Evolutionary conservation across 2,888 invertebrate species (phyloP), one percentile per base, ranked within the genome.

Genomic region (Microplitis manilae): DNA sequence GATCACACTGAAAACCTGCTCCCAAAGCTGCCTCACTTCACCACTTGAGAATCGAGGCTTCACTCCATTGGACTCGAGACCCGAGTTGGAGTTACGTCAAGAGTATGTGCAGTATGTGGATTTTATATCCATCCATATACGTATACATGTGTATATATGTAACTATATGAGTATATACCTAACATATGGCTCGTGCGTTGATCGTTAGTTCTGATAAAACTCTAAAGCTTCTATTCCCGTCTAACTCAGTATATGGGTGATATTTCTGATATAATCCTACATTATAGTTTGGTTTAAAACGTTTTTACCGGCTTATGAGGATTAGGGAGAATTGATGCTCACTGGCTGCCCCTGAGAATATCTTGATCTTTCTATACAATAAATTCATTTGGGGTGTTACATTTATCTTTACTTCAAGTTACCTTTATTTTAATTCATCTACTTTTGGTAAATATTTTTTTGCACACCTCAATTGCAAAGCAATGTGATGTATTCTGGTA

Each of bases 111-210:
- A 59, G 38, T 30, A 64, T 65, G 59, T 60, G 61, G 40, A 71
- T 76, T 30, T 30, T 30, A 30, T 30, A 30, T 30, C 30, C 30
- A 30, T 30, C 2, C 4, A 30, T 30, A 30, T 30, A 30, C 30
- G 4, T 30, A 30, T 30, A 30, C 4, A 30, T 30, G 30, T 30
- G 30, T 30, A 30, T 30, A 30, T 30, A 30, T 30, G 30, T 30
- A 30, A 30, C 30, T 4, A 30, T 30, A 30, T 67, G 50, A 59
- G 50, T 73, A 62, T 73, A 73, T 13, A 64, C 39, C 62, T 79
- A 81, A 82, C 81, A 81, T 81, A 82, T 83, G 82, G 82, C 80
- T 79, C 82, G 79, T 82, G 81, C 75, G 74, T 76, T 60, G 79
- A 80, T 81, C 77, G 70, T 73, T 65, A 50, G 13, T 70, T 8